Evolutionary conservation across 2,797 vertebrate species (phyloP).

Genomic region (Paratrypauchen microcephalus): DNA sequence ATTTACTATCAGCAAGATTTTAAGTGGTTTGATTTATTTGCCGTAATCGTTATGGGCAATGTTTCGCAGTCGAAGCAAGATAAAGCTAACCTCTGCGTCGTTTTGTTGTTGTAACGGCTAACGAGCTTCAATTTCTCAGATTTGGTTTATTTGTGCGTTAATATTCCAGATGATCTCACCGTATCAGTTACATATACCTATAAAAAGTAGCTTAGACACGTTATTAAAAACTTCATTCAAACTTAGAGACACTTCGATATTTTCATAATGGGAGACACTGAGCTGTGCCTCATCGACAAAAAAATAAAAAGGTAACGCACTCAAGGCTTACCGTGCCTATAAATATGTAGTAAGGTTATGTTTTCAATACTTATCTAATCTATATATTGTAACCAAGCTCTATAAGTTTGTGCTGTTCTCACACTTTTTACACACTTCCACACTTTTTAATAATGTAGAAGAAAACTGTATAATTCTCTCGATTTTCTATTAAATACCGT

Average conservation of each 20-base stretch:
- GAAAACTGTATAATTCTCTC: background rate
- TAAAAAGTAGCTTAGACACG: background rate
- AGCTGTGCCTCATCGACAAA: conserved; percentile 85
- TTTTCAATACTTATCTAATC: background rate
- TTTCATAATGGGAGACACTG: conserved; percentile 74
- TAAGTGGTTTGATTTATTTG: background rate
- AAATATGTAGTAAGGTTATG: background rate
- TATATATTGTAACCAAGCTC: no score
- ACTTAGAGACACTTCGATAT: background rate
- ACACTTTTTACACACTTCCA: no score
- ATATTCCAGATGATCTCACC: no score
- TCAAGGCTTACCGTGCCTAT: background rate
- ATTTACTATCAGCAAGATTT: background rate
- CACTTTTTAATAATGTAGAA: background rate
- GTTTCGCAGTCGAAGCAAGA: background rate
- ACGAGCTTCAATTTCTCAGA: background rate
- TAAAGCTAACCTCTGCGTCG: background rate
- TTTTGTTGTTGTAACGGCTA: background rate
- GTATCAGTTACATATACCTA: background rate
- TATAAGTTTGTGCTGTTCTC: background rate
- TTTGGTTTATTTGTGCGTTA: background rate
- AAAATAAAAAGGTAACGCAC: conserved; percentile 81
- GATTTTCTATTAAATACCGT: background rate
- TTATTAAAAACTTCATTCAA: background rate
- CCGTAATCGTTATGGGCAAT: background rate